phyloP scores from a whole-genome alignment of 2,113 vertebrate species.

The Odocoileus virginianus region DNA sequence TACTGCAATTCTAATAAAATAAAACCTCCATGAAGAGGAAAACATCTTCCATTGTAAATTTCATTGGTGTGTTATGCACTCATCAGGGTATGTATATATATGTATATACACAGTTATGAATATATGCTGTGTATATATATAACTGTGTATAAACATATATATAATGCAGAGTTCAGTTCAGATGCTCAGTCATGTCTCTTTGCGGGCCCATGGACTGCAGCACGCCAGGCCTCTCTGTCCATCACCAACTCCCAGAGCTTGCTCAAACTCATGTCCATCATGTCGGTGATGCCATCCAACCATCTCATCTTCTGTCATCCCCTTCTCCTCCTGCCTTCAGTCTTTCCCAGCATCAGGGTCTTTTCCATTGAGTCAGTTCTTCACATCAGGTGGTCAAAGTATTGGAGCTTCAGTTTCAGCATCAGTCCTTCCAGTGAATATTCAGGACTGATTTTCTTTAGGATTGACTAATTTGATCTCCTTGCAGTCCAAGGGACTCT shows the following conservation, averaged over 20 bases:
- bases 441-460: not conserved
- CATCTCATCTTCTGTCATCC: not conserved
- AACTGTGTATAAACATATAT: not conserved
- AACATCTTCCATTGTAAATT: not conserved
- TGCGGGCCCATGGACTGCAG: accelerated
- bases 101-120: not conserved
- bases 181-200: not conserved
- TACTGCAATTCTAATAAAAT: not conserved
- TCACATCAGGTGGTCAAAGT: not conserved
- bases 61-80: not conserved
- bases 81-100: accelerated
- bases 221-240: not conserved
- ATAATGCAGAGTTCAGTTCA: not conserved
- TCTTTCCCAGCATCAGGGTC: not conserved
- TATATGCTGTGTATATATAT: not conserved
- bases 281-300: not conserved
- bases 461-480: not conserved
- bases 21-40: not conserved
- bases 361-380: not conserved
- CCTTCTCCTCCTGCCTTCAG: not conserved
- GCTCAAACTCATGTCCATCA: not conserved
- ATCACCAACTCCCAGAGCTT: not conserved
- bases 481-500: not conserved
- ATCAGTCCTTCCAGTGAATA: not conserved
- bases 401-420: not conserved